Evolutionary conservation across 2,113 vertebrate genomes (phyloP).

Genomic region (Pelodiscus sinensis): DNA sequence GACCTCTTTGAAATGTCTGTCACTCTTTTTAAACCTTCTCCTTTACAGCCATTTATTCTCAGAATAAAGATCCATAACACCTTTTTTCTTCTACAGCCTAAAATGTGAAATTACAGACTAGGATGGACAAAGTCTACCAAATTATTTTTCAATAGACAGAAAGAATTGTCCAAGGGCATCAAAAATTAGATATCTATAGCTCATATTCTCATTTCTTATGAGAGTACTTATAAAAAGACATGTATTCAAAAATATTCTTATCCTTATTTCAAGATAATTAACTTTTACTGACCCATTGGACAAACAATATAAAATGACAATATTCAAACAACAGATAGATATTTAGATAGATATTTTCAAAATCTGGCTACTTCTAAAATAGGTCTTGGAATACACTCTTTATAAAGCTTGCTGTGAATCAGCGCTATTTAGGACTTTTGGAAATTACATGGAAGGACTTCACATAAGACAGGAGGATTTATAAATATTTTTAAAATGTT

Average conservation of each 20-base stretch:
- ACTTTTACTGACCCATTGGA: neutral
- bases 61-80: neutral
- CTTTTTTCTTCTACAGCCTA: neutral
- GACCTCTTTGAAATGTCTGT: neutral
- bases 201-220: neutral
- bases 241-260: neutral
- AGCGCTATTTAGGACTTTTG: neutral
- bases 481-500: too few species aligned
- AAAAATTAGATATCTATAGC: neutral
- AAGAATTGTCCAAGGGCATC: neutral
- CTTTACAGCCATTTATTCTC: neutral
- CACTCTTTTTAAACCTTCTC: neutral
- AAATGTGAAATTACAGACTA: neutral
- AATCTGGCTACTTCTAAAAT: too few species aligned
- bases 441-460: neutral
- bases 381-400: too few species aligned
- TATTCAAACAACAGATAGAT: neutral
- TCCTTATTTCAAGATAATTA: neutral
- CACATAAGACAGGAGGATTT: too few species aligned
- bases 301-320: neutral
- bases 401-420: too few species aligned
- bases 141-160: neutral
- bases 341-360: neutral
- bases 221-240: neutral
- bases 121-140: neutral